Evolutionary conservation across 1,140 invertebrate species (phyloP).

Genomic region (Oryctes rhinoceros): DNA sequence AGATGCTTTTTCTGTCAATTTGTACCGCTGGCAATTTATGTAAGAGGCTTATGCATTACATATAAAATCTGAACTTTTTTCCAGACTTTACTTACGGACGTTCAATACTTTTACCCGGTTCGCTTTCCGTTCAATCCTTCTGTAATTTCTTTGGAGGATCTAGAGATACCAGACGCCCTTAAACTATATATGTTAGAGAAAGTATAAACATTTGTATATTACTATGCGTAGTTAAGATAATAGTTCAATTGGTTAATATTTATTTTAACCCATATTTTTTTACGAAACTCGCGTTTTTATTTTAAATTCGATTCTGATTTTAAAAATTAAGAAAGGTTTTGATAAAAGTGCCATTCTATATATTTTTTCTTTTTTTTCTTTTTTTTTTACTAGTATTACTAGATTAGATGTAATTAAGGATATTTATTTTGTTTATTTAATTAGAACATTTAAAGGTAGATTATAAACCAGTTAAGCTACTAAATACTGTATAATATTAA

Average conservation of each 20-base stretch:
- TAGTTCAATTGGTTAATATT: background rate
- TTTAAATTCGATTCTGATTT: too few relatives aligned
- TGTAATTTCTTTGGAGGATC: conserved; percentile 86
- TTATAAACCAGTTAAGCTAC: too few relatives aligned
- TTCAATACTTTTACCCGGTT: conserved; percentile 84
- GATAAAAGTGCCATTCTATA: too few relatives aligned
- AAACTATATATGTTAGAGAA: conserved; percentile 74
- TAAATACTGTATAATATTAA: background rate
- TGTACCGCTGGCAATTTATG: too few relatives aligned
- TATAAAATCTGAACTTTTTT: conserved; percentile 43
- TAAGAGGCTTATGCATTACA: too few relatives aligned
- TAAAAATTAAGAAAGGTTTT: too few relatives aligned
- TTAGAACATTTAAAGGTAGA: too few relatives aligned
- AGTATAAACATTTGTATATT: conserved; percentile 62
- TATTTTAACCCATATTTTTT: background rate
- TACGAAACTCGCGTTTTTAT: background rate
- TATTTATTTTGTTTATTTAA: too few relatives aligned
- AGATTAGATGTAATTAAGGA: too few relatives aligned
- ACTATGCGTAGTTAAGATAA: background rate
- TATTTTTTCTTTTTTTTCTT: too few relatives aligned
- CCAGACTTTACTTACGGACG: conserved; percentile 80
- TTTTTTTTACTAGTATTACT: too few relatives aligned
- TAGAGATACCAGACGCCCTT: conserved; percentile 85
- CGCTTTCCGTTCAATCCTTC: conserved; percentile 91
- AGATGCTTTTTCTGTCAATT: too few relatives aligned